Evolutionary conservation across 2,888 invertebrate species (phyloP).

Genomic region (Helleia helle): DNA sequence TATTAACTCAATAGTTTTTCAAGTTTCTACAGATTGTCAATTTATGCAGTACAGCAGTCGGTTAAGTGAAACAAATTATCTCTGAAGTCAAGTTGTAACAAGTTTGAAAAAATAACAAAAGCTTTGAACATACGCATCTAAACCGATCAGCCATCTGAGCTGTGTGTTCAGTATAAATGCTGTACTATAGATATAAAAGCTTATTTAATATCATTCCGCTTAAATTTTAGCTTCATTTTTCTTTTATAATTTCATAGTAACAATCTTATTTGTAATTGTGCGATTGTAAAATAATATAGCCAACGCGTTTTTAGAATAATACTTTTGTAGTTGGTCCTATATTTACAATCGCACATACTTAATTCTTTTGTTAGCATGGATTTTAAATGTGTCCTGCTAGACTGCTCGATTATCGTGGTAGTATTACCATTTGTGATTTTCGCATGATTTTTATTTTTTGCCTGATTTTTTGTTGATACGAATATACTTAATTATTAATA

Average conservation of each 20-base stretch:
- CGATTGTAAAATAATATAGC: slow-evolving; percentile 2
- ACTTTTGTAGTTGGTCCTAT: slow-evolving; percentile 13
- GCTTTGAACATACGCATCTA: slow-evolving; percentile 52
- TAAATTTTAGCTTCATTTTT: slow-evolving; percentile 54
- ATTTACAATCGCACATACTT: slow-evolving; percentile 26
- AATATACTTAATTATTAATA: slow-evolving; percentile 15
- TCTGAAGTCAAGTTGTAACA: slow-evolving; percentile 70
- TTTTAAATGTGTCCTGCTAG: slow-evolving; percentile 53
- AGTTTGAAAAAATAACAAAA: slow-evolving; percentile 59
- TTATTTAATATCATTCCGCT: slow-evolving; percentile 56
- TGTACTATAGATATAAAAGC: slow-evolving; percentile 65
- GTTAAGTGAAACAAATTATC: slow-evolving; percentile 49
- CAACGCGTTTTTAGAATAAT: background rate
- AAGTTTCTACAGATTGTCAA: slow-evolving; percentile 54
- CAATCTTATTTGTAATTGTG: slow-evolving; percentile 31
- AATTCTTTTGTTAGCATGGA: slow-evolving; percentile 51
- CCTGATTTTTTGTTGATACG: slow-evolving; percentile 46
- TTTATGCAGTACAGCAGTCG: slow-evolving; percentile 53
- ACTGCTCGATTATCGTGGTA: slow-evolving; percentile 52
- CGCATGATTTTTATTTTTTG: slow-evolving; percentile 60
- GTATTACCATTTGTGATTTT: slow-evolving; percentile 35
- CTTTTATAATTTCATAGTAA: slow-evolving; percentile 49
- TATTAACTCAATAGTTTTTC: slow-evolving; percentile 39
- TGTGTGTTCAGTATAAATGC: slow-evolving; percentile 52
- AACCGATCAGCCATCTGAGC: slow-evolving; percentile 47